These are phyloP conservation scores for Bellardia bayeri DNA, from an alignment of 2,888 invertebrate species.

Conservation along the genomic window DNA sequence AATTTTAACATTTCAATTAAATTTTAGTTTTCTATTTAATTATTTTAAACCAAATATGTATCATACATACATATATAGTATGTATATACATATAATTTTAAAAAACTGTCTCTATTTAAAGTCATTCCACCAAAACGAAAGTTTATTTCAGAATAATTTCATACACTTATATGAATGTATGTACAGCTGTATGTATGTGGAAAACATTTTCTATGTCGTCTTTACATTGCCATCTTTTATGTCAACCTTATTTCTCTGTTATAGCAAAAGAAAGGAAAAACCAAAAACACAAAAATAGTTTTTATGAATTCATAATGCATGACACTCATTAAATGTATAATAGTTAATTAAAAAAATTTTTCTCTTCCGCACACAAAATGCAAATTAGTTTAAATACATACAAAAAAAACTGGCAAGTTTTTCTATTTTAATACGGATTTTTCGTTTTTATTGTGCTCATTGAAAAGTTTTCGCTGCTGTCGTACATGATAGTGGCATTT, in stretches of 20 bases:
- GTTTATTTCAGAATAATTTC: neutral
- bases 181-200: neutral
- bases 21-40: conserved; percentile 33
- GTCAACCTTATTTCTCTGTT: conserved; percentile 28
- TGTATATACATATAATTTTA: neutral
- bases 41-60: conserved; percentile 48
- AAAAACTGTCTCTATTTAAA: conserved; percentile 18
- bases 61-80: neutral
- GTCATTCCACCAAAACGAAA: conserved; percentile 15
- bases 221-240: conserved; percentile 58
- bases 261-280: neutral
- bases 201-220: conserved; percentile 27
- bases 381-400: conserved; percentile 63
- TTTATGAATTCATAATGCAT: conserved; percentile 72
- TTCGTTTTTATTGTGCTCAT: conserved; percentile 14
- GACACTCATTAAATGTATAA: conserved; percentile 70
- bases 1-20: neutral
- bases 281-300: conserved; percentile 34
- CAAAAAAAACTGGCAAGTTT: conserved; percentile 17
- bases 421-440: neutral
- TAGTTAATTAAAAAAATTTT: conserved; percentile 70
- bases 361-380: conserved; percentile 57
- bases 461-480: conserved; percentile 39
- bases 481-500: neutral
- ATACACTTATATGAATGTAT: neutral